These are phyloP conservation scores for Leucophora obtusa DNA, from an alignment of 2,888 invertebrate genomes.

Conservation along the genomic window DNA sequence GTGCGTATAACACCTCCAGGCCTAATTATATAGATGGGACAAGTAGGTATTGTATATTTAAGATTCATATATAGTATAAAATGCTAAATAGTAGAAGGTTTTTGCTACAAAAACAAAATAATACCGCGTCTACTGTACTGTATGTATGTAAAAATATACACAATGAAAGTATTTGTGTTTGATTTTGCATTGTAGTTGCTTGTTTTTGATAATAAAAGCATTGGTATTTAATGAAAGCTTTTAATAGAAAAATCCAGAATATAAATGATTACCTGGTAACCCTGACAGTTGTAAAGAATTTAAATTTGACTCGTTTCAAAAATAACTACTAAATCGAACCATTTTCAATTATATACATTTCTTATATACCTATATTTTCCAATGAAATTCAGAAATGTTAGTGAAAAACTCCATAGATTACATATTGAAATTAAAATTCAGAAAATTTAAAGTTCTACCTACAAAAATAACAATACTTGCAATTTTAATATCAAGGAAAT, in stretches of 20 bases:
- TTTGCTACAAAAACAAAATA: not conserved
- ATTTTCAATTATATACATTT: too few relatives aligned
- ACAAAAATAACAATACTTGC: too few relatives aligned
- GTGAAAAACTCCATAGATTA: too few relatives aligned
- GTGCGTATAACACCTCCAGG: conserved; percentile 81
- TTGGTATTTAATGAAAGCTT: not conserved
- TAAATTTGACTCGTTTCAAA: too few relatives aligned
- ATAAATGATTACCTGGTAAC: conserved; percentile 8
- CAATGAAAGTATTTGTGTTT: conserved; percentile 61
- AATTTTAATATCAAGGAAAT: too few relatives aligned
- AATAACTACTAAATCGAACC: too few relatives aligned
- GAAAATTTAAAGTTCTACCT: too few relatives aligned
- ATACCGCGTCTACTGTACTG: conserved; percentile 6
- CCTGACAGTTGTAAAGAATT: not conserved
- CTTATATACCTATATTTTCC: too few relatives aligned
- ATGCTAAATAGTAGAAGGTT: not conserved
- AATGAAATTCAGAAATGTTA: too few relatives aligned
- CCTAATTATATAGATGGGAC: conserved; percentile 66
- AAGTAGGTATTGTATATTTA: conserved; percentile 32
- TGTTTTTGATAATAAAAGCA: conserved; percentile 22
- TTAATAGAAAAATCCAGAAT: not conserved
- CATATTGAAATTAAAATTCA: too few relatives aligned
- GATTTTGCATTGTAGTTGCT: conserved; percentile 32
- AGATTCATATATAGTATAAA: conserved; percentile 11
- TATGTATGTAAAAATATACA: conserved; percentile 26